Conservation (phyloP, 2,888 invertebrate species). For the Oscheius myriophilus region DNA sequence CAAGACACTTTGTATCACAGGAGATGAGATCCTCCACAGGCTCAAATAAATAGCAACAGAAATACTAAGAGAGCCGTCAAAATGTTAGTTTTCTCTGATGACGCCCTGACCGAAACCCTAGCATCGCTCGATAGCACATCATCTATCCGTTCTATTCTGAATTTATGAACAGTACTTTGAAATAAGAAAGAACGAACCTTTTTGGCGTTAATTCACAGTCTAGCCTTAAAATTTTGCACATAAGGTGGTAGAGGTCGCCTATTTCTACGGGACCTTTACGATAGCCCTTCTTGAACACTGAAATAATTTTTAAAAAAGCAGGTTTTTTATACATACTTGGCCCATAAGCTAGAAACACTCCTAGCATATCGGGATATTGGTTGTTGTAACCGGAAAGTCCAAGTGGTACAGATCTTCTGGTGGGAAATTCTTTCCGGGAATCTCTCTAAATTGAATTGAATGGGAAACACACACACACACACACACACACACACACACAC, state of each 20-base stretch:
- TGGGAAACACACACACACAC: neutral
- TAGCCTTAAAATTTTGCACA: conserved; percentile 51
- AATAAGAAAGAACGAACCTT: conserved; percentile 13
- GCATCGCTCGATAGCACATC: conserved; percentile 50
- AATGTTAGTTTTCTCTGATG: neutral
- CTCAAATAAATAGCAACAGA: no score
- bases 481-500: no score
- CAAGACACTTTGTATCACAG: no score
- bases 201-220: conserved; percentile 51
- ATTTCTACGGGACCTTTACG: conserved; percentile 49
- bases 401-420: conserved; percentile 26
- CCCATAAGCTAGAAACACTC: conserved; percentile 55
- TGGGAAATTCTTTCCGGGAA: conserved; percentile 15
- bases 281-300: conserved; percentile 51
- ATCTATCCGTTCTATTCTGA: conserved; percentile 45
- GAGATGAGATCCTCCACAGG: no score
- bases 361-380: conserved; percentile 51
- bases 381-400: conserved; percentile 56
- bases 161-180: neutral
- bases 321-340: conserved; percentile 55
- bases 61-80: no score
- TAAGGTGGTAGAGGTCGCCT: conserved; percentile 53
- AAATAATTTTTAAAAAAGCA: no score
- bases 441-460: conserved; percentile 11
- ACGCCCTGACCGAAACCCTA: conserved; percentile 40